A percentile compares a stretch with the other conserved stretches of the same genome.
These are phyloP conservation scores for Mus spretus DNA, from an alignment of 2,797 vertebrate genomes.

Conservation along the genomic window DNA sequence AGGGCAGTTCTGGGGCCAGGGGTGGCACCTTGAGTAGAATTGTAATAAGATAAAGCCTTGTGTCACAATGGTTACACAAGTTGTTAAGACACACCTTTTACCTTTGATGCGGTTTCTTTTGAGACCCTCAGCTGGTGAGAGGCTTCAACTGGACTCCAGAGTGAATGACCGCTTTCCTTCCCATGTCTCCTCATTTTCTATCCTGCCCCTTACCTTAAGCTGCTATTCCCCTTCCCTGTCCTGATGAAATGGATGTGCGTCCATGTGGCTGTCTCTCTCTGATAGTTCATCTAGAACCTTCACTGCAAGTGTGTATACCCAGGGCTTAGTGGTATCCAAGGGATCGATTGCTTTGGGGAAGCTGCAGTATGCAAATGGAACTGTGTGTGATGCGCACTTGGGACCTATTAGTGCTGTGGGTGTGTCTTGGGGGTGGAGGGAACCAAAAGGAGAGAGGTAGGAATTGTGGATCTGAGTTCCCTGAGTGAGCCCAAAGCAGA, in stretches of 20 bases:
- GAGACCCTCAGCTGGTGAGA: not conserved
- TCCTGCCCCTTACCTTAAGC: not conserved
- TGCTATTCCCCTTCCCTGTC: not conserved
- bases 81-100: not conserved
- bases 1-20: not conserved
- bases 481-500: not conserved
- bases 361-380: too few relatives aligned
- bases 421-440: not conserved
- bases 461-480: not conserved
- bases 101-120: not conserved
- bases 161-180: not conserved
- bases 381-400: not conserved
- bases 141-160: not conserved
- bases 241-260: not conserved
- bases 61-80: not conserved
- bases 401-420: not conserved
- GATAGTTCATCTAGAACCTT: not conserved
- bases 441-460: not conserved
- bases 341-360: not conserved
- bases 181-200: not conserved
- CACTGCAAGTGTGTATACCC: fast-evolving
- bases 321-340: not conserved
- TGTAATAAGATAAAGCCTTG: not conserved
- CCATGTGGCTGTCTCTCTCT: not conserved
- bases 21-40: not conserved